Evolutionary conservation across 2,113 vertebrate genomes (phyloP).

Genomic region (Ptyas mucosa): DNA sequence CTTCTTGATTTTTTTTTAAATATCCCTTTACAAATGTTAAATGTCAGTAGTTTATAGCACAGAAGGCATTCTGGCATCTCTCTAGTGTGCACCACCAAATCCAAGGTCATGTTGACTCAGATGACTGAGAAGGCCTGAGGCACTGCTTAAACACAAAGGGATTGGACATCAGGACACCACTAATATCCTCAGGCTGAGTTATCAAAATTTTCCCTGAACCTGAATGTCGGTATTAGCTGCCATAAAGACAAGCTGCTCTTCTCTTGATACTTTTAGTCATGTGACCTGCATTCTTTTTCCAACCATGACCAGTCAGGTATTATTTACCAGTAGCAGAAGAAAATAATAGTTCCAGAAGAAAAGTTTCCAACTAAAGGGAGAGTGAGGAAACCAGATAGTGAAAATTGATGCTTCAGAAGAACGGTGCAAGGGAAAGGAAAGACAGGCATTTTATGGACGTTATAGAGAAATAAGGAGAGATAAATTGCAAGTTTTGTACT

Average conservation of each 20-base stretch:
- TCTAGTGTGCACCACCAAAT: not conserved
- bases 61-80: not conserved
- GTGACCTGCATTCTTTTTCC: not conserved
- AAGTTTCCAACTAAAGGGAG: not conserved
- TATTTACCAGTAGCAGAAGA: not conserved
- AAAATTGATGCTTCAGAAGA: not conserved
- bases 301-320: not conserved
- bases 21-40: not conserved
- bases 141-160: not conserved
- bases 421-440: not conserved
- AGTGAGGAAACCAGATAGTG: not conserved
- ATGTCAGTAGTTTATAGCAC: not conserved
- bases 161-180: not conserved
- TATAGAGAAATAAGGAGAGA: not conserved
- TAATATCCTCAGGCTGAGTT: not conserved
- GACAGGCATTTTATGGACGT: not conserved
- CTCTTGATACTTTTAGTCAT: not conserved
- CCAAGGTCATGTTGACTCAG: not conserved
- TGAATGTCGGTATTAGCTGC: not conserved
- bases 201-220: not conserved
- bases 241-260: not conserved
- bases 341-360: not conserved
- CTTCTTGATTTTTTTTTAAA: fast-evolving
- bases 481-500: not conserved
- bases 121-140: not conserved